Percentiles rank a stretch among this genome's conserved stretches.
These are phyloP conservation scores for Aleadryas rufinucha DNA, from an alignment of 2,113 vertebrate species.

Conservation along the genomic window DNA sequence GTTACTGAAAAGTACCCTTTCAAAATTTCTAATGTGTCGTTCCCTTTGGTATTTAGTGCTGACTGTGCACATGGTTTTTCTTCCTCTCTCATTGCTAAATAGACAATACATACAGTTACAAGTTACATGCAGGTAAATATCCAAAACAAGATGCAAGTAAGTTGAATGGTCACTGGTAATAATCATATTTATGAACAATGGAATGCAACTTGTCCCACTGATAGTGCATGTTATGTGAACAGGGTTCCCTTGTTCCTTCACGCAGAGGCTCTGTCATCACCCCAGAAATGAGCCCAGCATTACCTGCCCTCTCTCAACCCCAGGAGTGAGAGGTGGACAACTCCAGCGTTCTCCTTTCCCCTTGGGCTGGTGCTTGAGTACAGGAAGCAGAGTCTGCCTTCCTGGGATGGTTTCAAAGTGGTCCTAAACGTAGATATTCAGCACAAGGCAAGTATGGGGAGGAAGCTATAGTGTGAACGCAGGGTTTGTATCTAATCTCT, in stretches of 20 bases:
- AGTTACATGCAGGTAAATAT: background rate
- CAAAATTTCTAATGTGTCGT: background rate
- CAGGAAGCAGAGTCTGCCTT: background rate
- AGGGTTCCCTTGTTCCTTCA: background rate
- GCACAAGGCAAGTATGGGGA: background rate
- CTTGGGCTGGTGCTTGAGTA: fast-evolving
- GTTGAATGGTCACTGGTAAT: background rate
- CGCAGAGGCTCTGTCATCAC: background rate
- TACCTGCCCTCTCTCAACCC: background rate
- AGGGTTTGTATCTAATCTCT: background rate
- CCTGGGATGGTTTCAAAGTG: background rate
- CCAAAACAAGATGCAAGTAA: background rate
- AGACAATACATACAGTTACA: background rate
- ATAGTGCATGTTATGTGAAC: fast-evolving
- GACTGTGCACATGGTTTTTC: background rate
- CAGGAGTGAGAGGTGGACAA: background rate
- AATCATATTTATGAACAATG: background rate
- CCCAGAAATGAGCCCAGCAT: background rate
- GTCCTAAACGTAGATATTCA: background rate
- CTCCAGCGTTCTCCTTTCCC: background rate
- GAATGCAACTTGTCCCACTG: background rate
- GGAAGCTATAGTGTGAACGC: background rate
- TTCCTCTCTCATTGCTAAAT: background rate
- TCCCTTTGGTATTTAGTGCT: background rate
- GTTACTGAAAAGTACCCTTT: background rate